Evolutionary conservation across 2,888 invertebrate genomes (phyloP), one percentile per base, ranked within the genome.

Genomic region (Philereme transversata): DNA sequence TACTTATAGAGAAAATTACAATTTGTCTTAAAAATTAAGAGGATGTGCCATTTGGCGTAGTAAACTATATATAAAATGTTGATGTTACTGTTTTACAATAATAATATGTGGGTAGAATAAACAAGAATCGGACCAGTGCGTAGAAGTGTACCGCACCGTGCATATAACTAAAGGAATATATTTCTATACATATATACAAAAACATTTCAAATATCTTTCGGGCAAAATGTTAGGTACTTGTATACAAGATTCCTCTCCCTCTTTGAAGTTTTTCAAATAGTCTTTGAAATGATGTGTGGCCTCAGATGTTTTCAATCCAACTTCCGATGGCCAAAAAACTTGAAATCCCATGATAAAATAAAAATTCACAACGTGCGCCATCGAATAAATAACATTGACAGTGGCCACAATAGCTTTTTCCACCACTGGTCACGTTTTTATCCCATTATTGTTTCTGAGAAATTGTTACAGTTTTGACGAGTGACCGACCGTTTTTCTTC

Each of bases 391-490:
- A 91, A 91, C 90, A 90, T 90, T 90, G 92, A 90, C 92, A 90
- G 86, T 80, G 65, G 68, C 82, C 78, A 83, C 88, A 91, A 90
- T 88, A 84, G 87, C 80, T 87, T 86, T 85, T 83, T 73, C 46
- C 36, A 45, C 56, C 84, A 82, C 79, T 82, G 87, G 86, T 82
- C 87, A 86, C 78, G 82, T 82, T 84, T 82, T 85, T 86, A 86
- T 87, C 81, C 88, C 81, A 90, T 92, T 90, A 91, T 90, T 91
- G 90, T 92, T 91, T 87, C 88, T 90, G 90, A 92, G 91, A 90
- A 90, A 92, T 92, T 90, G 91, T 91, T 78, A 91, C 90, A 91
- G 87, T 91, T 92, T 91, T 92, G 91, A 92, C 86, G 90, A 89
- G 88, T 89, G 91, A 91, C 89, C 91, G 84, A 69, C 88, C 88